Evolutionary conservation across 1,140 invertebrate genomes (phyloP).

Genomic region (Dysdera silvatica): DNA sequence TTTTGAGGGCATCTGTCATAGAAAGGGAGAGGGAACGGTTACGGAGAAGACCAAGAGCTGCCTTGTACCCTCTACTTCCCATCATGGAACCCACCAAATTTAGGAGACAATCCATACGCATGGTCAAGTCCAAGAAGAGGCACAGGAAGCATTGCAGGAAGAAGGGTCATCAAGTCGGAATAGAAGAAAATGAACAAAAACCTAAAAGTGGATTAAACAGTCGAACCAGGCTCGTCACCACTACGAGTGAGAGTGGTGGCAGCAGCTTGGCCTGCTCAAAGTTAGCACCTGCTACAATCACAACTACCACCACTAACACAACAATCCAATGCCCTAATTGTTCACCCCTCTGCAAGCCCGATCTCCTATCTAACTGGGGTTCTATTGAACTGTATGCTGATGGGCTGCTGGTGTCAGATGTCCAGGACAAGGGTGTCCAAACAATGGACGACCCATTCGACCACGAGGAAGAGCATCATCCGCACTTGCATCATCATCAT

Average conservation of each 20-base stretch:
- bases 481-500: constrained; percentile 14
- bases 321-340: constrained; percentile 15
- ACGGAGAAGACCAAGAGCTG: constrained; percentile 7
- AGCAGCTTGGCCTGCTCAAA: constrained; percentile 25
- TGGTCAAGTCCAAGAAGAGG: background rate
- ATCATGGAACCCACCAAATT: constrained; percentile 23
- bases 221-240: constrained; percentile 11
- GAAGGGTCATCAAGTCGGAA: background rate
- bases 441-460: background rate
- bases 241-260: constrained; percentile 10
- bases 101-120: background rate
- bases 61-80: constrained; percentile 20
- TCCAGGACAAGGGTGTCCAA: background rate
- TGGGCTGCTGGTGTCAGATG: too few relatives aligned
- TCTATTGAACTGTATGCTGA: constrained; percentile 16
- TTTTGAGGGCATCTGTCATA: constrained; percentile 22
- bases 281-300: too few relatives aligned
- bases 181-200: background rate
- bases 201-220: background rate
- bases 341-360: constrained; percentile 2
- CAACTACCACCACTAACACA: too few relatives aligned
- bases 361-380: too few relatives aligned
- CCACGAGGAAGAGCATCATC: background rate
- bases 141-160: constrained; percentile 24
- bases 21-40: constrained; percentile 18